Conservation (phyloP, 2,797 vertebrate species). For the Rhadinocentrus ornatus region DNA sequence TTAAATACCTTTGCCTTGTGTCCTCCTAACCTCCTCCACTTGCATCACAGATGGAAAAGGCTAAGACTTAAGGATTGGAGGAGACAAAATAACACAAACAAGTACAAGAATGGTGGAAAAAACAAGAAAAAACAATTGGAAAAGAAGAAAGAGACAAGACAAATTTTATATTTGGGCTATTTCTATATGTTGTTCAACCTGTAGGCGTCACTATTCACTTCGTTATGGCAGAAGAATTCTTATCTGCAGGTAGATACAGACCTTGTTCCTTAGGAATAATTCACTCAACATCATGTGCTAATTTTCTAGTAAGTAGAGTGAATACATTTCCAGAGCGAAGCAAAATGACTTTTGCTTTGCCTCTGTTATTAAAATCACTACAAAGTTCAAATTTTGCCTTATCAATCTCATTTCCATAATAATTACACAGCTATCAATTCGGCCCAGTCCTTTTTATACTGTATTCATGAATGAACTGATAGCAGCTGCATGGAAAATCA, state of each 20-base stretch:
- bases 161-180: neutral
- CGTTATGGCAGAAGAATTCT: neutral
- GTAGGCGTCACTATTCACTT: neutral
- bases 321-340: neutral
- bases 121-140: too few species aligned
- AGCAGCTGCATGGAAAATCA: conserved; percentile 34
- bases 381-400: conserved; percentile 16
- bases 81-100: neutral
- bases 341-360: neutral
- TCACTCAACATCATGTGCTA: conserved; percentile 22
- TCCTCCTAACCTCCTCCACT: conserved; percentile 5
- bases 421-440: conserved; percentile 29
- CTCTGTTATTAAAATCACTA: neutral
- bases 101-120: neutral
- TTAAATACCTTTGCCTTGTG: conserved; percentile 7
- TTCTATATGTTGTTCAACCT: neutral
- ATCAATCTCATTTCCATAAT: neutral
- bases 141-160: neutral
- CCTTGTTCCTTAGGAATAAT: neutral
- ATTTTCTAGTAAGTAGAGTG: neutral
- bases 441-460: conserved; percentile 9
- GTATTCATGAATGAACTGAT: conserved; percentile 25
- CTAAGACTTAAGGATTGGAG: neutral
- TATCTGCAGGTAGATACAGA: neutral
- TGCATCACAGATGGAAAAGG: neutral